Conservation (phyloP, 2,888 invertebrate species). For the Mellilla xanthometata region DNA sequence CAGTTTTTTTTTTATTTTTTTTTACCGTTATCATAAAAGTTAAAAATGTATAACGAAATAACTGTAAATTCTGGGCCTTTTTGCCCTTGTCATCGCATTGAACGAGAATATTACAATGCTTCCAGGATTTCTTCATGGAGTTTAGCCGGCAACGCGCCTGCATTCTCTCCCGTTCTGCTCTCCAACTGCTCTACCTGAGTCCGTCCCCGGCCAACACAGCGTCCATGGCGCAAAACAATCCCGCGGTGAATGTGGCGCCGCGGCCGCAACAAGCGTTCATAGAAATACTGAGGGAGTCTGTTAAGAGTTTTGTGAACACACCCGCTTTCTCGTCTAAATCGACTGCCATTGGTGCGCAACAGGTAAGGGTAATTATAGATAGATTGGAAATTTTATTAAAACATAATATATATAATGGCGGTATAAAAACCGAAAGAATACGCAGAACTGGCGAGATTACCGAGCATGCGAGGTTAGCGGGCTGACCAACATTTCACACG, state of each 20-base stretch:
- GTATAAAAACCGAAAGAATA: no score
- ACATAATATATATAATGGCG: no score
- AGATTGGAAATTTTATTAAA: no score
- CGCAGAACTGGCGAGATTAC: no score
- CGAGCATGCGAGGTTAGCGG: no score
- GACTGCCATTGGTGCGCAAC: slow-evolving; percentile 85
- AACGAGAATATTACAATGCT: no score
- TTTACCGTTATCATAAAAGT: no score
- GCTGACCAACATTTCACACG: no score
- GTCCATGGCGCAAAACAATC: slow-evolving; percentile 51
- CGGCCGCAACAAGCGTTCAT: slow-evolving; percentile 80
- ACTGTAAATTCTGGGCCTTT: no score
- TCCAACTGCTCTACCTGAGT: slow-evolving; percentile 90
- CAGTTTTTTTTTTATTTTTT: no score
- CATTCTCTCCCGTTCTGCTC: slow-evolving; percentile 94
- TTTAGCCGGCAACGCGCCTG: slow-evolving; percentile 95
- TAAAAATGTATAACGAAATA: no score
- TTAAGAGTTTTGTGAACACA: slow-evolving; percentile 93
- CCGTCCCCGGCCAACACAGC: slow-evolving; percentile 68
- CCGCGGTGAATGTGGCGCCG: slow-evolving; percentile 47
- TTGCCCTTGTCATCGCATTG: no score
- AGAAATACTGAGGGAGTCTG: slow-evolving; percentile 93
- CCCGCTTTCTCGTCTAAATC: slow-evolving; percentile 92
- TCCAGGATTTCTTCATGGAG: slow-evolving; percentile 95
- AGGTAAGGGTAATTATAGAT: slow-evolving; percentile 64